These are phyloP conservation scores for Melanostoma mellinum DNA, from an alignment of 2,888 invertebrate genomes.

Conservation along the genomic window DNA sequence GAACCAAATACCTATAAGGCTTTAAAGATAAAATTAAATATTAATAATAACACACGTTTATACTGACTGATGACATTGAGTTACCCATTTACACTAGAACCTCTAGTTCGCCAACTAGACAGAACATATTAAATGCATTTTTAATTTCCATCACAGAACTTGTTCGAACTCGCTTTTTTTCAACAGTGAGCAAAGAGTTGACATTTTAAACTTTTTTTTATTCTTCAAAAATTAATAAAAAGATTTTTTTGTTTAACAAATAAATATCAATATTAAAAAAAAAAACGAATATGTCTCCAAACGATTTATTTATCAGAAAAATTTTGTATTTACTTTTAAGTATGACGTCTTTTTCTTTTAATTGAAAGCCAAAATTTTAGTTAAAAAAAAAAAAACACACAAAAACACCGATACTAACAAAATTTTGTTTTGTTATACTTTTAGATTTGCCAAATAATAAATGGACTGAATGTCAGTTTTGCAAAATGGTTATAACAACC, in stretches of 20 bases:
- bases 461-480: constrained; percentile 83
- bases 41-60: no score
- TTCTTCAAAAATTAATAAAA: not conserved
- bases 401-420: constrained; percentile 68
- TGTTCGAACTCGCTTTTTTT: no score
- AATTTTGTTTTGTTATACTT: constrained; percentile 79
- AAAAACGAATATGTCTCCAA: constrained; percentile 81
- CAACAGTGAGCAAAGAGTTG: no score
- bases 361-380: constrained; percentile 36
- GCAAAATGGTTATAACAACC: constrained; percentile 82
- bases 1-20: no score
- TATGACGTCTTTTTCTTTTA: constrained; percentile 13
- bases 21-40: no score
- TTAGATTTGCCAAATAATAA: constrained; percentile 82
- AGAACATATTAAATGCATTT: no score
- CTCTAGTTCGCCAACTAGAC: no score
- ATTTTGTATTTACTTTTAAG: constrained; percentile 14
- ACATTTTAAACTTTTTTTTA: no score
- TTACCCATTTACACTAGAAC: no score
- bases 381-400: constrained; percentile 53
- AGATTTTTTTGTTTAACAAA: not conserved
- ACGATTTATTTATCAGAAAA: constrained; percentile 68
- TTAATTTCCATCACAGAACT: no score
- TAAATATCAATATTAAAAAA: not conserved
- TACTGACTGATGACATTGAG: no score